Evolutionary conservation across 2,113 vertebrate genomes (phyloP).

Genomic region (Microtus oregoni): DNA sequence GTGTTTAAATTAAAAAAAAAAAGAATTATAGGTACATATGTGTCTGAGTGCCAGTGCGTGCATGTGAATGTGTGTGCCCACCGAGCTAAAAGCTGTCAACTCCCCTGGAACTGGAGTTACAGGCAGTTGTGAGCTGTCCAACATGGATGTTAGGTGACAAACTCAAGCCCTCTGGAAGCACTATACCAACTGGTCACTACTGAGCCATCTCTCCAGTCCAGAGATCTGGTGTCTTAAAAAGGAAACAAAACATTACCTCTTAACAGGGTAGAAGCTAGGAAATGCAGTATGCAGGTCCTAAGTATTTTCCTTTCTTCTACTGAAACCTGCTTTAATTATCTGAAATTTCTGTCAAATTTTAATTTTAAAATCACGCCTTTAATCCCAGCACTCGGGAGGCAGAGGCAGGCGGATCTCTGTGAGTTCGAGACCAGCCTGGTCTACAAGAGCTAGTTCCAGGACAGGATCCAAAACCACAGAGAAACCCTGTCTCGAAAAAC

Average conservation of each 20-base stretch:
- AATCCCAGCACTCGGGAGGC: too few relatives aligned
- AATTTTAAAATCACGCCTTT: not conserved
- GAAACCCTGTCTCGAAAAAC: too few relatives aligned
- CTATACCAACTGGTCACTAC: not conserved
- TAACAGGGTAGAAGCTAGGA: not conserved
- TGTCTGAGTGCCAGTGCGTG: not conserved
- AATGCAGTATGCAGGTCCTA: not conserved
- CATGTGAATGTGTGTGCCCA: not conserved
- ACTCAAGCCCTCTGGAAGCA: not conserved
- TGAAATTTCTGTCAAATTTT: not conserved
- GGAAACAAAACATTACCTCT: not conserved
- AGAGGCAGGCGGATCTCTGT: too few relatives aligned
- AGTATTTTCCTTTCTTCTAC: not conserved
- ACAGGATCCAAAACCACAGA: too few relatives aligned
- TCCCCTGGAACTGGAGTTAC: not conserved
- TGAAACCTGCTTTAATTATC: not conserved
- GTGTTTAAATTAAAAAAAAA: too few relatives aligned
- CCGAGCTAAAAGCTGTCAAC: not conserved
- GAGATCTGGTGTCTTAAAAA: not conserved
- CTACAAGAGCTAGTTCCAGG: too few relatives aligned
- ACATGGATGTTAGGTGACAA: not conserved
- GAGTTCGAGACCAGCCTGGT: too few relatives aligned
- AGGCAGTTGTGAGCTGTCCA: not conserved
- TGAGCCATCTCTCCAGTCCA: not conserved
- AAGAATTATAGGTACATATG: not conserved